Base-by-base conservation (phyloP, 2,113 vertebrate genomes). In the Caranx ignobilis region DNA sequence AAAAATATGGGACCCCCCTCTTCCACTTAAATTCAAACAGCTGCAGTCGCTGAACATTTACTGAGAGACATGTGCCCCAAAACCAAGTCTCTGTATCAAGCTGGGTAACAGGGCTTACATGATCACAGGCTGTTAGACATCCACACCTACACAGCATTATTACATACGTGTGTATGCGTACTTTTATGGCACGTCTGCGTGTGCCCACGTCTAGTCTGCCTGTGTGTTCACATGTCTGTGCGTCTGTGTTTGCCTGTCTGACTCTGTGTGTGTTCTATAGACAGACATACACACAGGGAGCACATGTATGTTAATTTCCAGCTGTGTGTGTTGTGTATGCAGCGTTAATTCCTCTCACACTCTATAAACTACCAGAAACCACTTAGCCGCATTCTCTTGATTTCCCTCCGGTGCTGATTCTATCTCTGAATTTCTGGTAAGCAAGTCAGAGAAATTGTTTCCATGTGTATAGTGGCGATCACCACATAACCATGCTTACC, bases 401-500 rank as follows among this genome's bases (percentile, higher is more conserved):
- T 89, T 88, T 90, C 81, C 86, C 85, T 81, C 81, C 63, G 57
- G 82, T 90, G 41, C 50, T 48, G 83, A 90, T 90, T 89, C 35
- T 63, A 89, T 91, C 89, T 86, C 66, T 66, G 66, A 31, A 48
- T 78, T 87, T 84, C 85, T 83, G 81, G 57, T 81, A 85, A 87
- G 73, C 66, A 71, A 37, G 68, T 69, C 56, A 71, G 54, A 77
- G 67, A 87, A 92, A 94, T 78, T 77, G 71, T 75, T 93, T 89
- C 91, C 91, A 92, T 88, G 81, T 94, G 92, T 88, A 73, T 34
- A 21, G 61, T 72, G 54, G n/a, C 12, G 45, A 87, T 83, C 56
- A 54, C 43, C 26, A n/a, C 50, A 26, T 57, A 18, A 79, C 39
- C 10, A 31, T 60, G 61, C 55, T 86, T 77, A 71, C 69, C 60